These are phyloP conservation scores for Eustalomyia histrio DNA, from an alignment of 2,888 invertebrate genomes.

Conservation along the genomic window DNA sequence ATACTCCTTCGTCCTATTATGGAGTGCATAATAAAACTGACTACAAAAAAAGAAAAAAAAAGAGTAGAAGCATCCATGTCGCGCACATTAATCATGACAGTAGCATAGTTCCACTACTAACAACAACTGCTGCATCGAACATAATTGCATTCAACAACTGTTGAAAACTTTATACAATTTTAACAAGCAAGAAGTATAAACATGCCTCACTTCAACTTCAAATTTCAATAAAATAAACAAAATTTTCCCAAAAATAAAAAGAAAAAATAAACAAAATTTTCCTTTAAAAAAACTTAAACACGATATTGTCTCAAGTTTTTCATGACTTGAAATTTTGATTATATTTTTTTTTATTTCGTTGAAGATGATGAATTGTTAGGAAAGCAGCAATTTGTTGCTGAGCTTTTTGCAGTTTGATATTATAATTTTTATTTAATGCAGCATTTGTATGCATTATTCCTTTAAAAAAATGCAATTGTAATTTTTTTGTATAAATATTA, in stretches of 20 bases:
- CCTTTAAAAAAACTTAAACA: neutral
- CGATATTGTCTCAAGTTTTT: constrained; percentile 1
- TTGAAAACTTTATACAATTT: constrained; percentile 20
- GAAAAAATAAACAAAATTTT: constrained; percentile 5
- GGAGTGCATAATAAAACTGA: neutral
- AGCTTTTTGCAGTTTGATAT: neutral
- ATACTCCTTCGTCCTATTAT: neutral
- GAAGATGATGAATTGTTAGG: constrained; percentile 21
- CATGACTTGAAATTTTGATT: constrained; percentile 13
- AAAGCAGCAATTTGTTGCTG: constrained; percentile 34
- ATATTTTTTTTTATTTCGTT: neutral
- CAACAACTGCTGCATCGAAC: constrained; percentile 5
- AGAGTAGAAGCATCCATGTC: constrained; percentile 24
- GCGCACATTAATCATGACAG: constrained; percentile 41
- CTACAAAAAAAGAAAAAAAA: no score
- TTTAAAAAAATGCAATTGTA: neutral
- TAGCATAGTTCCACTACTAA: constrained; percentile 12
- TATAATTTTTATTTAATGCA: neutral
- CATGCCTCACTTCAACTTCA: neutral
- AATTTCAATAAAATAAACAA: constrained; percentile 12
- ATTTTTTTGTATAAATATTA: neutral
- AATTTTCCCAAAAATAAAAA: neutral
- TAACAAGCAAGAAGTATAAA: neutral
- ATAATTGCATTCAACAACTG: constrained; percentile 34
- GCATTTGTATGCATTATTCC: neutral